phyloP scores from a whole-genome alignment of 2,113 vertebrate species.

The Nycticryphes semicollaris region DNA sequence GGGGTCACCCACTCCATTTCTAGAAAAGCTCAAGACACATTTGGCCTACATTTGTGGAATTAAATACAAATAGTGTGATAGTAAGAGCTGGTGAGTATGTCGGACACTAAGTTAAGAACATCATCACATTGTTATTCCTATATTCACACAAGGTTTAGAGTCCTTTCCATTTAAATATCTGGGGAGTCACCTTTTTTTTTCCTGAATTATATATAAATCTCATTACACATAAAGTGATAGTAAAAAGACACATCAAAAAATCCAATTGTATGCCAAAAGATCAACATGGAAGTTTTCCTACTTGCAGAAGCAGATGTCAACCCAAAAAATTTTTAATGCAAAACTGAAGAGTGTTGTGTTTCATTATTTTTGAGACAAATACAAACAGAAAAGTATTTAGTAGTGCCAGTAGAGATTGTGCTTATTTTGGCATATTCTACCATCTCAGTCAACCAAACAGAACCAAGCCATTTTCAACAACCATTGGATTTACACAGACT shows the following conservation, averaged over 20 bases:
- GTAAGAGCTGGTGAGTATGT: not conserved
- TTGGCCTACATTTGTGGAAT: not conserved
- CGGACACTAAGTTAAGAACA: not conserved
- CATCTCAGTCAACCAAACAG: constrained; percentile 9
- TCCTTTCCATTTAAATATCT: not conserved
- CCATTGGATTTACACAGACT: not conserved
- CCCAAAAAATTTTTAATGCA: constrained; percentile 11
- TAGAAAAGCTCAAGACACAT: not conserved
- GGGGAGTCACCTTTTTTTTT: not conserved
- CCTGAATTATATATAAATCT: constrained; percentile 1
- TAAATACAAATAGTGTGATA: not conserved
- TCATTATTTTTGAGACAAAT: constrained; percentile 47
- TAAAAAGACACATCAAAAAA: not conserved
- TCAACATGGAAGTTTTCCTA: constrained; percentile 6
- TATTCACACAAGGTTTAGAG: not conserved
- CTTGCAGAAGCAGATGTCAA: constrained; percentile 6
- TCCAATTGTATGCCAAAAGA: not conserved
- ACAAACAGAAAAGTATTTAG: constrained; percentile 44
- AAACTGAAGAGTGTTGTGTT: not conserved
- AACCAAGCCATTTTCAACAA: constrained; percentile 47
- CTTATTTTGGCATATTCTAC: constrained; percentile 27
- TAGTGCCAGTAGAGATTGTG: not conserved
- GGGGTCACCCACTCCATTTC: not conserved
- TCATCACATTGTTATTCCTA: not conserved
- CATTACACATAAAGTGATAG: not conserved